These are phyloP conservation scores for Sceloporus undulatus DNA, from an alignment of 2,113 vertebrate species.

Conservation along the genomic window DNA sequence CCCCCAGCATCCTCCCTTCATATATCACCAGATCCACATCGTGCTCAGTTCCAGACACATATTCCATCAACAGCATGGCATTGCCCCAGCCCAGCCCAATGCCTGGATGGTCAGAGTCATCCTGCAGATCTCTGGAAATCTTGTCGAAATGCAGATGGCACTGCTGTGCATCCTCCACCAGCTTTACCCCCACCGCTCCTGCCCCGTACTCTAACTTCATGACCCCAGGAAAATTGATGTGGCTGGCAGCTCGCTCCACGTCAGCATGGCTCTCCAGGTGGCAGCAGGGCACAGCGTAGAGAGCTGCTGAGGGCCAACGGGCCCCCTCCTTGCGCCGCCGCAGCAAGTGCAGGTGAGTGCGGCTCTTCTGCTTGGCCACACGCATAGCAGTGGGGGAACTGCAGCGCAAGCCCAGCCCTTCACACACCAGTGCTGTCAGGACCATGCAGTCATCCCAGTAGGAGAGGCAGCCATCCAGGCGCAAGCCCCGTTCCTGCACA, in stretches of 20 bases:
- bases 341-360: conserved; percentile 81
- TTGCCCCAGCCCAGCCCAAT: conserved; percentile 85
- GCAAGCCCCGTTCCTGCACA: conserved; percentile 71
- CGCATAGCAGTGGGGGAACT: conserved; percentile 72
- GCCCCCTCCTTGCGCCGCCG: conserved; percentile 34
- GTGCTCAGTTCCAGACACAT: conserved; percentile 82
- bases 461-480: conserved; percentile 81
- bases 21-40: conserved; percentile 84
- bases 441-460: conserved; percentile 88
- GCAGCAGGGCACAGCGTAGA: conserved; percentile 79
- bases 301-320: conserved; percentile 71
- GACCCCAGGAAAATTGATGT: conserved; percentile 80
- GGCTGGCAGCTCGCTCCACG: conserved; percentile 69
- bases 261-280: conserved; percentile 76
- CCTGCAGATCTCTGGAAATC: conserved; percentile 76
- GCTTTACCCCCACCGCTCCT: conserved; percentile 76
- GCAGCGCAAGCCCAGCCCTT: conserved; percentile 77
- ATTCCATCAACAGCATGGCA: conserved; percentile 84
- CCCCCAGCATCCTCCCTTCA: conserved; percentile 75
- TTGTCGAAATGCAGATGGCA: conserved; percentile 78
- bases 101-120: conserved; percentile 78
- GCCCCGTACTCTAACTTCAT: conserved; percentile 86
- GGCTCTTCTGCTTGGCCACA: conserved; percentile 84
- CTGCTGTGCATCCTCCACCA: conserved; percentile 75
- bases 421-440: conserved; percentile 80